Evolutionary conservation across 2,797 vertebrate species (phyloP).

Genomic region (Ptychobarbus kaznakovi): DNA sequence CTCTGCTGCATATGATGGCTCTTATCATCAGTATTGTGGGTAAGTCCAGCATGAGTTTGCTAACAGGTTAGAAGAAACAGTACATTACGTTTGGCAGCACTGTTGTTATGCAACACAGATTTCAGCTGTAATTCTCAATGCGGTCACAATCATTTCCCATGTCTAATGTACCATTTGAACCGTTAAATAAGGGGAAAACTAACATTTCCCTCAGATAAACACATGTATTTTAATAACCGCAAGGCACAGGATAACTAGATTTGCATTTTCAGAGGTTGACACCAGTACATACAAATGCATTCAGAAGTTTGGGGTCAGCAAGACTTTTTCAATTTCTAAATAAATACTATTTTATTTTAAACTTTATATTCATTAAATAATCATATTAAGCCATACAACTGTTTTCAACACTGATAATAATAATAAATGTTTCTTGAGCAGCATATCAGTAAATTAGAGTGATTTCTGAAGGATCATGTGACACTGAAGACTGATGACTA

Average conservation of each 20-base stretch:
- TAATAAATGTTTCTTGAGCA: not conserved
- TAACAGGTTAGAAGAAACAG: not conserved
- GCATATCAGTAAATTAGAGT: not conserved
- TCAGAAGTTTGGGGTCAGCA: not conserved
- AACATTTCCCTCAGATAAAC: not conserved
- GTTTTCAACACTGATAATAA: not conserved
- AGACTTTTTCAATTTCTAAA: not conserved
- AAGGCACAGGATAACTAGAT: not conserved
- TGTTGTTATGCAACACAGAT: not conserved
- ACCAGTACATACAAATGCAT: not conserved
- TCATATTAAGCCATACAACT: not conserved
- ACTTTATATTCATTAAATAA: not conserved
- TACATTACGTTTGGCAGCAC: not conserved
- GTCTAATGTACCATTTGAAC: slow-evolving; percentile 5
- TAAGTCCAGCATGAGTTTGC: slow-evolving; percentile 70
- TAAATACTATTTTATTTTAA: no score
- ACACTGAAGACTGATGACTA: not conserved
- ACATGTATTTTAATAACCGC: not conserved
- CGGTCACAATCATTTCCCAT: not conserved
- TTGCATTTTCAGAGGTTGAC: not conserved
- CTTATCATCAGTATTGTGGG: slow-evolving; percentile 87
- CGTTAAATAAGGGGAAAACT: slow-evolving; percentile 1
- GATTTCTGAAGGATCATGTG: not conserved
- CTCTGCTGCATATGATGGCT: slow-evolving; percentile 84
- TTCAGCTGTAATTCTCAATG: not conserved